Base-by-base conservation (phyloP, 1,140 invertebrate genomes). In the Lordiphosa clarofinis region DNA sequence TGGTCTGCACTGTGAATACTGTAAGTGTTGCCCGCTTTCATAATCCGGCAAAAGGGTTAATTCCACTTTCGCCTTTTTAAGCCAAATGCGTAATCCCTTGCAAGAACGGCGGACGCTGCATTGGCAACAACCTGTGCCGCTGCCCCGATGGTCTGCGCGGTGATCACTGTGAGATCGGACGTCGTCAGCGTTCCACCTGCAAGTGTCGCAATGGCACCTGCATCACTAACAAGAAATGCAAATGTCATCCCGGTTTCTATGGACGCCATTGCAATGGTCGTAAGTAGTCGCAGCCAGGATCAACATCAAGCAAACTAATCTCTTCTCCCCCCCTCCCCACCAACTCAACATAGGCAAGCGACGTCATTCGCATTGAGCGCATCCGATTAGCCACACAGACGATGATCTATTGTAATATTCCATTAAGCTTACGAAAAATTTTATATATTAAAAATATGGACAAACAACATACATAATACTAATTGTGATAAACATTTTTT, bases 61-160 rank as follows among this genome's bases (percentile, higher is more conserved):
- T 15, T 31, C 9, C 4, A 1, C 6, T 12, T 35, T 39, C 12
- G 13, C 7, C 5, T 42, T 46, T 53, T 15, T 8, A 82, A 96
- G 95, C 95, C 15, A 96, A 96, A 90, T 97, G 96, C 86, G 94
- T 96, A 39, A 95, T 97, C 72, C 95, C 95, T 1, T 97, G 96
- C 79, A 89, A 96, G 54, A 96, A 96, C 87, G 94, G 94, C 4
- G 96, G 96, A 0, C 93, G 93, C 50, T 97, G 96, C 82, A 93
- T 94, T 82, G 95, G 87, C 4, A 94, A 94, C 40, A 97, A 97
- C 89, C 93, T 95, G 86, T 97, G 96, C 87, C 92, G 94, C 62
- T 96, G 96, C 89, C 93, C 93, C 3, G 90, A 90, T 21, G 95
- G 95, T 12, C 94, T 94, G 61, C 91, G 92, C 54, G 96, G 96